A percentile compares a stretch with the other conserved stretches of the same genome.
These are phyloP conservation scores for Cyprinus carpio DNA, from an alignment of 2,113 vertebrate genomes.

Conservation along the genomic window DNA sequence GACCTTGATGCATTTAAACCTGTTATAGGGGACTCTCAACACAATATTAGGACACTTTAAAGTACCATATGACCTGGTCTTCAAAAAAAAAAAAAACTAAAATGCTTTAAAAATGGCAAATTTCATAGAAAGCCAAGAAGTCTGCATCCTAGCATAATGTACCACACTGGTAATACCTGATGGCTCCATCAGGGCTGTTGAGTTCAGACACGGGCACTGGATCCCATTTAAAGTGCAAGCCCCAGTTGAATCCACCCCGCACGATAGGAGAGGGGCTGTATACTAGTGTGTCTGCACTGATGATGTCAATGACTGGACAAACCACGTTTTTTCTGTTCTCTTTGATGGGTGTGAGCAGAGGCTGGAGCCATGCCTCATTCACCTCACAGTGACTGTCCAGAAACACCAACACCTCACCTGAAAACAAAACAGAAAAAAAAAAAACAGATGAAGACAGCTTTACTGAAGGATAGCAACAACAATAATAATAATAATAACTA, in stretches of 20 bases:
- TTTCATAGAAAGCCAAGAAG: not conserved
- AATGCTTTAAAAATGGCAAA: not conserved
- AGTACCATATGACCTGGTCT: too few species aligned
- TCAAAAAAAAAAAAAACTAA: too few species aligned
- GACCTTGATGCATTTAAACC: too few species aligned
- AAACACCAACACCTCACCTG: conserved; percentile 93
- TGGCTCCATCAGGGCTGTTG: conserved; percentile 77
- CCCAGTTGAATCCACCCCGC: conserved; percentile 97
- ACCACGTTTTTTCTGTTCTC: conserved; percentile 82
- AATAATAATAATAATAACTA: too few species aligned
- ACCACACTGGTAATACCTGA: conserved; percentile 75
- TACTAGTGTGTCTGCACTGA: conserved; percentile 90
- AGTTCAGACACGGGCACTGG: conserved; percentile 86
- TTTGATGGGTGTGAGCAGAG: conserved; percentile 81
- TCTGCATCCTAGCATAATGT: not conserved
- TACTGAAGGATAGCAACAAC: not conserved
- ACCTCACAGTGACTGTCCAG: conserved; percentile 98
- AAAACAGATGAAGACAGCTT: not conserved
- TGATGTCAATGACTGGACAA: conserved; percentile 97
- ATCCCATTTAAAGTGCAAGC: conserved; percentile 98
- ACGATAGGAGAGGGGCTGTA: conserved; percentile 94
- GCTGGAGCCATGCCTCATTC: conserved; percentile 89
- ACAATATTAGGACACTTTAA: too few species aligned
- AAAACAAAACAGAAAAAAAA: not conserved
- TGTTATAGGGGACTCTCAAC: too few species aligned